Percentiles rank a stretch among this genome's conserved stretches.
phyloP scores from a whole-genome alignment of 2,113 vertebrate species.

The Phocoena phocoena region DNA sequence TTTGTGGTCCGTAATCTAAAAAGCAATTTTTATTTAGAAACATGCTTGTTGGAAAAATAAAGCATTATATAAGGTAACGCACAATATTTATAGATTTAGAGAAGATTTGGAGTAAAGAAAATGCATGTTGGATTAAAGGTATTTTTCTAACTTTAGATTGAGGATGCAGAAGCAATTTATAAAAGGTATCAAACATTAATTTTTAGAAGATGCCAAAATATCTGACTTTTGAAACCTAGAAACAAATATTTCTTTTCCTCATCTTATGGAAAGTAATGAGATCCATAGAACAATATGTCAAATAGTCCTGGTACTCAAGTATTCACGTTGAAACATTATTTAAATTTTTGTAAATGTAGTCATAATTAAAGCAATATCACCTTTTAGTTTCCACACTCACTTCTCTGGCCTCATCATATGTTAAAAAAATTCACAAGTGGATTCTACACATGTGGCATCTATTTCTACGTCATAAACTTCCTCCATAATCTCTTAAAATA shows the following conservation, averaged over 20 bases:
- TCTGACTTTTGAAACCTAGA: neutral
- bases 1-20: neutral
- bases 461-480: neutral
- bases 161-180: neutral
- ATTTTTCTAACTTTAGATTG: constrained; percentile 14
- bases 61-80: neutral
- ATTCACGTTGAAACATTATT: neutral
- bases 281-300: neutral
- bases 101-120: neutral
- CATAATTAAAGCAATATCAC: neutral
- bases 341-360: neutral
- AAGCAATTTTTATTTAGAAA: neutral
- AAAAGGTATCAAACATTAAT: constrained; percentile 11
- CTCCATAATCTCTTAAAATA: neutral
- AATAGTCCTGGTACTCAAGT: neutral
- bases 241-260: neutral
- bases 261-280: neutral
- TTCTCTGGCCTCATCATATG: neutral
- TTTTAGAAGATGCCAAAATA: neutral
- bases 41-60: neutral
- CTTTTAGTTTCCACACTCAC: neutral
- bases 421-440: neutral
- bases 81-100: neutral
- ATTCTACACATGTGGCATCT: neutral
- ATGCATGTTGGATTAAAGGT: neutral